Conservation (phyloP, 2,888 invertebrate species). For the Drosophila ezoana region DNA sequence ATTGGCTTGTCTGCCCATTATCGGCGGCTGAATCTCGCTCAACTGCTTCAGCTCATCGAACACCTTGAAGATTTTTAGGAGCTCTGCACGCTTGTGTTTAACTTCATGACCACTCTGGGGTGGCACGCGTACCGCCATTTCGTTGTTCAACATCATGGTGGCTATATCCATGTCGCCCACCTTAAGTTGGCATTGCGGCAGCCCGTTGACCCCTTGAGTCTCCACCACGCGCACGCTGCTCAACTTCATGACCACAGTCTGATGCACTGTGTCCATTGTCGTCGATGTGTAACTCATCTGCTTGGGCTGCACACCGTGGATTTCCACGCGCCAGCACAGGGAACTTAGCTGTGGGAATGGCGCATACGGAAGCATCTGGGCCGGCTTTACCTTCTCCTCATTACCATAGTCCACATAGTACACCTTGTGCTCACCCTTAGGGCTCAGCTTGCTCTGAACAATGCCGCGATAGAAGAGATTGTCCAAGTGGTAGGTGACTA, state of each 20-base stretch:
- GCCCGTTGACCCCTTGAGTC: background rate
- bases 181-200: conserved; percentile 70
- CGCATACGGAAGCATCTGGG: conserved; percentile 87
- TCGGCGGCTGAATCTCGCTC: background rate
- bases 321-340: conserved; percentile 87
- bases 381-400: conserved; percentile 87
- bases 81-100: background rate
- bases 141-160: conserved; percentile 61
- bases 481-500: conserved; percentile 89
- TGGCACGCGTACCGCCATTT: conserved; percentile 34
- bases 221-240: conserved; percentile 85
- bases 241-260: conserved; percentile 86
- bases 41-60: conserved; percentile 48
- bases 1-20: background rate
- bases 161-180: conserved; percentile 69
- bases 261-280: conserved; percentile 88
- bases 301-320: conserved; percentile 86
- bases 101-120: background rate
- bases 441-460: conserved; percentile 31
- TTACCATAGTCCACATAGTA: conserved; percentile 94
- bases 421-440: conserved; percentile 85
- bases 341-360: conserved; percentile 88
- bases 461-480: conserved; percentile 89
- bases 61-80: conserved; percentile 34
- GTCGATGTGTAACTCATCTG: conserved; percentile 85